phyloP scores from a whole-genome alignment of 2,113 vertebrate genomes.

The Lagenorhynchus albirostris region DNA sequence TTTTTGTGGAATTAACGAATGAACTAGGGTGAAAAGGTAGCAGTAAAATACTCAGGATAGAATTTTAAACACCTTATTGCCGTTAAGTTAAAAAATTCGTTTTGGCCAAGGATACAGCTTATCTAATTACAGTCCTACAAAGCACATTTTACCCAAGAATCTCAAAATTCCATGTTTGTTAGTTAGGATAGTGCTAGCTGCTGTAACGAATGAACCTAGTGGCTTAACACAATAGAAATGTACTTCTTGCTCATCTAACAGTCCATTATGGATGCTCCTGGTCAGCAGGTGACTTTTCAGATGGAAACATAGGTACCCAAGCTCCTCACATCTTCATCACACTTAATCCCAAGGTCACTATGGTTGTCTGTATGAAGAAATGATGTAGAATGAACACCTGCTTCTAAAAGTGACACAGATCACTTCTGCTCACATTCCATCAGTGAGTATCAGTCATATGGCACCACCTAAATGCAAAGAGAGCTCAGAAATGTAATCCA shows the following conservation, averaged over 20 bases:
- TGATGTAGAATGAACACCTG: not conserved
- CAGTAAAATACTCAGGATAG: conserved; percentile 4
- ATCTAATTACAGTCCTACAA: not conserved
- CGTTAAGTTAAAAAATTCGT: conserved; percentile 19
- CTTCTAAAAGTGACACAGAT: conserved; percentile 4
- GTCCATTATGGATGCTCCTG: not conserved
- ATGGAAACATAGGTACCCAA: not conserved
- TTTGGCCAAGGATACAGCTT: conserved; percentile 1
- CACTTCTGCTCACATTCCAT: not conserved
- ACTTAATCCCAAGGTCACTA: conserved; percentile 20
- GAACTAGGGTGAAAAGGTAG: not conserved
- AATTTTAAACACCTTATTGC: not conserved
- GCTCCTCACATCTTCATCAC: not conserved
- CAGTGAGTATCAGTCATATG: not conserved
- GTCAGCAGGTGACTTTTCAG: conserved; percentile 28
- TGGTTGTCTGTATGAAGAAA: not conserved
- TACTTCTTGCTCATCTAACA: not conserved
- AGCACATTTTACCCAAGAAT: not conserved
- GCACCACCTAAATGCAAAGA: not conserved
- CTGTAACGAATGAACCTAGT: not conserved
- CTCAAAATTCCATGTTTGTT: not conserved
- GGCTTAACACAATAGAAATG: not conserved
- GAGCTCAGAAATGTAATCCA: not conserved
- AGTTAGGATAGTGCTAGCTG: not conserved
- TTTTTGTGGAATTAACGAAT: not conserved